Percentiles rank a stretch among this genome's conserved stretches.
phyloP scores from a whole-genome alignment of 2,113 vertebrate species.

The Pungitius pungitius region DNA sequence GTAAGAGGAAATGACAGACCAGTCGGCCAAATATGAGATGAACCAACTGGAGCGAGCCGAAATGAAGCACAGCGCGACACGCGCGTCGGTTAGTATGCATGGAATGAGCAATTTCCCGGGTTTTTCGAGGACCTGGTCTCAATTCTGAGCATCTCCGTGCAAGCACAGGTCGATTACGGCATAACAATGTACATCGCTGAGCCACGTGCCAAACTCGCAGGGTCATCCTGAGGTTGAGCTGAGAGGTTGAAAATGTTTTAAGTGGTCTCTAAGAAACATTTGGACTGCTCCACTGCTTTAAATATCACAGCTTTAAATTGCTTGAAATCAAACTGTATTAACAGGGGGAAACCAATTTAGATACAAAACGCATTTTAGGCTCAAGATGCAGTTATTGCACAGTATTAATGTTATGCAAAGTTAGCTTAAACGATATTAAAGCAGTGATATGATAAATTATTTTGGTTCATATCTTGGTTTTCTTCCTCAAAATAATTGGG shows the following conservation, averaged over 20 bases:
- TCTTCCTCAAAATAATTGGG: not conserved
- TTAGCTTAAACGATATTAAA: constrained; percentile 1
- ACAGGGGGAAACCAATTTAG: not conserved
- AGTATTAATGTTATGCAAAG: constrained; percentile 20
- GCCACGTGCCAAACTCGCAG: constrained; percentile 11
- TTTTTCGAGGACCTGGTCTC: constrained; percentile 37
- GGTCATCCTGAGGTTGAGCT: constrained; percentile 40
- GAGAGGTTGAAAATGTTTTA: constrained; percentile 23
- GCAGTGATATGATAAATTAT: constrained; percentile 9
- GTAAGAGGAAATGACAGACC: constrained; percentile 50
- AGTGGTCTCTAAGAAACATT: constrained; percentile 32
- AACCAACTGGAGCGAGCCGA: constrained; percentile 37
- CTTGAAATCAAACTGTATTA: constrained; percentile 32
- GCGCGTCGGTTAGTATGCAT: constrained; percentile 61
- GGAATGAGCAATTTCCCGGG: constrained; percentile 25
- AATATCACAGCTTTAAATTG: constrained; percentile 27
- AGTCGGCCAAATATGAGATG: constrained; percentile 38
- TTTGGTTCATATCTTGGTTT: not conserved
- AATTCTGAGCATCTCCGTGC: constrained; percentile 28
- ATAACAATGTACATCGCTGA: constrained; percentile 37
- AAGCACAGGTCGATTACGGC: constrained; percentile 26
- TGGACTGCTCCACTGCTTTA: constrained; percentile 18
- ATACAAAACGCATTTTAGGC: constrained; percentile 17
- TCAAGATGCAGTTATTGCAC: constrained; percentile 5
- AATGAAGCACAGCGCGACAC: constrained; percentile 41